Evolutionary conservation across 2,797 vertebrate genomes (phyloP).

Genomic region (Sphaeramia orbicularis): DNA sequence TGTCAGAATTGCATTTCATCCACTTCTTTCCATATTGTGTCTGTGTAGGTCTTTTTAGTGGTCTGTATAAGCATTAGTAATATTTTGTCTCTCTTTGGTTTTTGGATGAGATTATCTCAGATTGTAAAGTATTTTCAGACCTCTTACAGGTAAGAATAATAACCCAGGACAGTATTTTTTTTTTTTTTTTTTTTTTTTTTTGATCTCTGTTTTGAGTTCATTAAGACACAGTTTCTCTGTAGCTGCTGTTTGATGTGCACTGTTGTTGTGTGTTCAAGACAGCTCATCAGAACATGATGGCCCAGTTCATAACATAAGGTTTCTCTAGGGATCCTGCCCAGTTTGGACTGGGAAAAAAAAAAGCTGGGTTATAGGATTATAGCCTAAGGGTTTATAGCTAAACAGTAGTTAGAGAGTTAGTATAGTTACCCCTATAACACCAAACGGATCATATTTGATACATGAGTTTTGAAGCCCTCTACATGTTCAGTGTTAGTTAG

Average conservation of each 20-base stretch:
- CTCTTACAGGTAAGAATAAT: conserved; percentile 40
- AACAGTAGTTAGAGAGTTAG: not conserved
- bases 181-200: conserved; percentile 33
- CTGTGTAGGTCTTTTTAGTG: not conserved
- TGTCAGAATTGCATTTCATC: conserved; percentile 12
- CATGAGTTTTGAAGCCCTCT: too few relatives aligned
- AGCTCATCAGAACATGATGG: conserved; percentile 46
- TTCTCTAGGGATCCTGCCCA: conserved; percentile 44
- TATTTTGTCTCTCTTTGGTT: conserved; percentile 10
- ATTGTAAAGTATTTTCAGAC: too few relatives aligned
- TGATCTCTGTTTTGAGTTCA: conserved; percentile 47
- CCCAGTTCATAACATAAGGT: conserved; percentile 39
- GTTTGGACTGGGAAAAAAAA: conserved; percentile 15
- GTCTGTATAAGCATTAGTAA: not conserved
- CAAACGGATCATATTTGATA: too few relatives aligned
- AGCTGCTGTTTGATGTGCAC: conserved; percentile 48
- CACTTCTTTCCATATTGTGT: not conserved
- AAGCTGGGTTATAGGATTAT: conserved; percentile 31
- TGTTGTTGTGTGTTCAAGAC: conserved; percentile 38
- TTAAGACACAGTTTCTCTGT: conserved; percentile 32
- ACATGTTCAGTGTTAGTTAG: too few relatives aligned
- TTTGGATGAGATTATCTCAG: conserved; percentile 6
- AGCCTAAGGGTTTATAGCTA: conserved; percentile 19
- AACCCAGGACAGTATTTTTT: conserved; percentile 44
- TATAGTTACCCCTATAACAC: too few relatives aligned